Evolutionary conservation across 2,113 vertebrate genomes (phyloP).

Genomic region (Oreocharis arfaki): DNA sequence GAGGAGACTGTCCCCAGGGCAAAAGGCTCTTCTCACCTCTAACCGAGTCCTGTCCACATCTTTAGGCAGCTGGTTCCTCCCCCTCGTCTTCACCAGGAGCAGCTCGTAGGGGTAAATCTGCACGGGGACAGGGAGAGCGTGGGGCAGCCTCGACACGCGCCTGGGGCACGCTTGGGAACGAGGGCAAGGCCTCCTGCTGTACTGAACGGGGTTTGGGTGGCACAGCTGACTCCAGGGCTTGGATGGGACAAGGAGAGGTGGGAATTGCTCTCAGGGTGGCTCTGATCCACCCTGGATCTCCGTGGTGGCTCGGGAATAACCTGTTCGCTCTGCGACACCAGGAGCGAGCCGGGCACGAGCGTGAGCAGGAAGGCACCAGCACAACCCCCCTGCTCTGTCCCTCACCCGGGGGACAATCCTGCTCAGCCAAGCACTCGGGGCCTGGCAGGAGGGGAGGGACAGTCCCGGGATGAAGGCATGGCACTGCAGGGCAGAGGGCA

Average conservation of each 20-base stretch:
- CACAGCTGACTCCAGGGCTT: not conserved
- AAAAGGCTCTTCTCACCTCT: constrained; percentile 77
- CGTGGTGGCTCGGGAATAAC: not conserved
- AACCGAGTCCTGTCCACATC: constrained; percentile 93
- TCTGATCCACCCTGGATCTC: not conserved
- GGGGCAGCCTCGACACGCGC: not conserved
- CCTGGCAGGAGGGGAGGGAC: not conserved
- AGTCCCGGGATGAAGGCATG: fast-evolving
- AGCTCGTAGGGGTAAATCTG: constrained; percentile 95
- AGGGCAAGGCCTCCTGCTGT: not conserved
- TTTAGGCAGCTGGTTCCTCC: constrained; percentile 90
- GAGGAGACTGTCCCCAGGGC: not conserved
- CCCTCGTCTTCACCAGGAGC: constrained; percentile 93
- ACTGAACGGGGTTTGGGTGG: not conserved
- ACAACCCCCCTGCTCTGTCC: not conserved
- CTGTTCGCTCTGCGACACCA: not conserved
- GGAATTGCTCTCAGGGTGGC: not conserved
- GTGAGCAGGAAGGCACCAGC: not conserved
- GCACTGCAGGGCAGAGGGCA: not conserved
- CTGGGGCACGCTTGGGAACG: not conserved
- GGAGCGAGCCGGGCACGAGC: fast-evolving
- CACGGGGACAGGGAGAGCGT: not conserved
- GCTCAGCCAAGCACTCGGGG: not conserved
- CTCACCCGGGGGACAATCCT: not conserved
- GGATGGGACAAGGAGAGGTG: not conserved